phyloP scores from a whole-genome alignment of 2,888 invertebrate species.

The Pseudoips prasinana region DNA sequence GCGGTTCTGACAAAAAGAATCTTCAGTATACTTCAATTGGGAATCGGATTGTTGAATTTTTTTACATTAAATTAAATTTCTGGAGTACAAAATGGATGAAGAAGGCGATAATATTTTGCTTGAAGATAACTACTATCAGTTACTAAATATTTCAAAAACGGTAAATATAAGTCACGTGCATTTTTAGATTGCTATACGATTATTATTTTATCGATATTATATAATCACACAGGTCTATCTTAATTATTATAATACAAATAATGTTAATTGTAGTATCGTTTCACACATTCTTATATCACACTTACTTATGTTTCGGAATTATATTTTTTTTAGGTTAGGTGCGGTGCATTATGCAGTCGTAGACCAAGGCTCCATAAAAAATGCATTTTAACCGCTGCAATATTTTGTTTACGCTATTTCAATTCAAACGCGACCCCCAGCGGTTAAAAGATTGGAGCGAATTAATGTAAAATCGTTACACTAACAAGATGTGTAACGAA shows the following conservation, averaged over 20 bases:
- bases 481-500: too few relatives aligned
- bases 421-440: too few relatives aligned
- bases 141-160: constrained; percentile 91
- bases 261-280: neutral
- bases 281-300: too few relatives aligned
- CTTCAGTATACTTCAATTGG: constrained; percentile 22
- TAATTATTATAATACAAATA: constrained; percentile 4
- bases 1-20: constrained; percentile 36
- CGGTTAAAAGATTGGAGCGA: too few relatives aligned
- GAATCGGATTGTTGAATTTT: constrained; percentile 29
- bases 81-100: constrained; percentile 80
- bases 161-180: constrained; percentile 81
- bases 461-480: too few relatives aligned
- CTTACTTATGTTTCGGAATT: constrained; percentile 4
- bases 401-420: too few relatives aligned
- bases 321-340: constrained; percentile 40
- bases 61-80: constrained; percentile 31
- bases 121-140: constrained; percentile 94
- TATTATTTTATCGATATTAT: constrained; percentile 45
- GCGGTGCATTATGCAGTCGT: constrained; percentile 15
- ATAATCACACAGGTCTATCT: constrained; percentile 33
- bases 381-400: too few relatives aligned
- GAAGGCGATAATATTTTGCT: constrained; percentile 85
- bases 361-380: neutral
- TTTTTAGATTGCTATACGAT: constrained; percentile 37